phyloP scores from a whole-genome alignment of 2,113 vertebrate species.

The Oxyruncus cristatus region DNA sequence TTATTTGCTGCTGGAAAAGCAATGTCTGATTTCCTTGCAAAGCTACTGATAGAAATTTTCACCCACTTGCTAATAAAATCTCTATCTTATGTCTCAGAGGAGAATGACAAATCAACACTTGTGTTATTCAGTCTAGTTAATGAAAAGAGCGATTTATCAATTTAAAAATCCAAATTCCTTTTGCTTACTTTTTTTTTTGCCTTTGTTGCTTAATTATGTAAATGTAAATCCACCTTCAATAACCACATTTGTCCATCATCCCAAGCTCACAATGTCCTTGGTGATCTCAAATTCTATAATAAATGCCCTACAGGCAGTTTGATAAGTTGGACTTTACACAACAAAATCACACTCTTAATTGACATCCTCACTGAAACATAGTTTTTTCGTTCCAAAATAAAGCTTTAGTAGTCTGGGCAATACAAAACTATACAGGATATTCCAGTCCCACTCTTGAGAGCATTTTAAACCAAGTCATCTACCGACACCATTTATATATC shows the following conservation, averaged over 20 bases:
- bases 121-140: neutral
- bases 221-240: neutral
- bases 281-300: neutral
- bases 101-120: neutral
- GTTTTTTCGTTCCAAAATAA: neutral
- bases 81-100: neutral
- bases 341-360: neutral
- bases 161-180: neutral
- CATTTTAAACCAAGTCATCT: neutral
- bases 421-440: neutral
- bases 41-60: neutral
- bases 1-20: constrained; percentile 11
- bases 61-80: neutral
- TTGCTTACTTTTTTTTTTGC: neutral
- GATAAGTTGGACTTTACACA: neutral
- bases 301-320: neutral
- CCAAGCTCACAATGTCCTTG: neutral
- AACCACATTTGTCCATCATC: neutral
- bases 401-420: neutral
- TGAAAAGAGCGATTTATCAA: neutral
- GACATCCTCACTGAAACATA: neutral
- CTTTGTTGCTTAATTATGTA: neutral
- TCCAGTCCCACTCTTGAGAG: neutral
- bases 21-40: neutral
- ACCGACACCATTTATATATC: neutral